Conservation (phyloP, 2,888 invertebrate genomes). For the Anaspis maculata region DNA sequence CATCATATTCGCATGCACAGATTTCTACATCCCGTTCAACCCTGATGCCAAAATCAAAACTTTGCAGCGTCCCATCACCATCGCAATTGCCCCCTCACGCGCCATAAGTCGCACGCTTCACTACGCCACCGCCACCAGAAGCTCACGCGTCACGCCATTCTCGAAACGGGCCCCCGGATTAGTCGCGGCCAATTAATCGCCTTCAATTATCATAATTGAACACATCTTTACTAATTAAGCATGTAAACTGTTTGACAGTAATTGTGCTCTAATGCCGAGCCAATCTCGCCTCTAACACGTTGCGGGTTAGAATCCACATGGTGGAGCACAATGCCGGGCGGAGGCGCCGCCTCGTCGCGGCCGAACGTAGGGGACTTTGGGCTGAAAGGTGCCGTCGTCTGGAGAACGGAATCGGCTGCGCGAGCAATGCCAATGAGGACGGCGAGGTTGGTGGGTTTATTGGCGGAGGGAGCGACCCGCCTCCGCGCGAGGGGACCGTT, state of each 20-base stretch:
- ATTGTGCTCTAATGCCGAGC: conserved; percentile 26
- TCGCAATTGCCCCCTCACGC: too few relatives aligned
- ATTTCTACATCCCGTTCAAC: too few relatives aligned
- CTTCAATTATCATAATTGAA: conserved; percentile 43
- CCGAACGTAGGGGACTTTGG: conserved; percentile 1
- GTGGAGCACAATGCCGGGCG: conserved; percentile 16
- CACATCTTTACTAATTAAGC: conserved; percentile 43
- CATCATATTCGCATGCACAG: too few relatives aligned
- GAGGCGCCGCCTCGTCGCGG: conserved; percentile 24
- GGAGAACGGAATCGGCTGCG: conserved; percentile 38
- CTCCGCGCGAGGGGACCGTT: conserved; percentile 35
- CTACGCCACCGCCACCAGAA: too few relatives aligned
- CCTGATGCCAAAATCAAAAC: too few relatives aligned
- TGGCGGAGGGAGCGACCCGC: conserved; percentile 52
- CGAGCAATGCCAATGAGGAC: conserved; percentile 47
- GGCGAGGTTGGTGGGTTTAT: conserved; percentile 53
- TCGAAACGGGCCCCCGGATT: conserved; percentile 13
- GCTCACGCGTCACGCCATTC: too few relatives aligned
- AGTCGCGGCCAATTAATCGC: conserved; percentile 41
- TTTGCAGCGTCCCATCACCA: too few relatives aligned
- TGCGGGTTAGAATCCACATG: conserved; percentile 21
- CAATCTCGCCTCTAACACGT: conserved; percentile 21
- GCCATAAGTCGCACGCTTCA: too few relatives aligned
- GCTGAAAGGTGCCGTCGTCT: conserved; percentile 5
- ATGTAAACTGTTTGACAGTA: conserved; percentile 40